Evolutionary conservation across 2,888 invertebrate genomes (phyloP).

Genomic region (Neoitamus cyanurus): DNA sequence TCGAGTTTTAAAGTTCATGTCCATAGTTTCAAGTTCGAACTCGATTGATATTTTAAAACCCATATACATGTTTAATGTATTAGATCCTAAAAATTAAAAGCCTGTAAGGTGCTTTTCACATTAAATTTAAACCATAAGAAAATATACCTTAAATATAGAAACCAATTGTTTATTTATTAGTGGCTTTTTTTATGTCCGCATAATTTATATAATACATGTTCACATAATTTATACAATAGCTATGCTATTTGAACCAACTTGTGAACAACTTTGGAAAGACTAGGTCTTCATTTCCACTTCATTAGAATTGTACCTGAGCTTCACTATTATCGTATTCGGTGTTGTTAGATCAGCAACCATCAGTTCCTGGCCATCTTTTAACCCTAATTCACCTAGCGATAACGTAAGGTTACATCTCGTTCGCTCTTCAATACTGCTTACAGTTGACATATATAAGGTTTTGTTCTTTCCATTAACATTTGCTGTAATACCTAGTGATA

Average conservation of each 20-base stretch:
- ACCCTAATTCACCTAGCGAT: slow-evolving; percentile 84
- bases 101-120: too few relatives aligned
- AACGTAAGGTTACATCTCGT: slow-evolving; percentile 90
- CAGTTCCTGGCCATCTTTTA: slow-evolving; percentile 86
- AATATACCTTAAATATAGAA: background rate
- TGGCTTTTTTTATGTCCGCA: background rate
- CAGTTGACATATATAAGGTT: slow-evolving; percentile 93
- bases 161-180: background rate
- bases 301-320: slow-evolving; percentile 75
- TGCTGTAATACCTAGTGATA: slow-evolving; percentile 76
- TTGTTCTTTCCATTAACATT: slow-evolving; percentile 84
- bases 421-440: slow-evolving; percentile 90
- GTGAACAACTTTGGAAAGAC: background rate
- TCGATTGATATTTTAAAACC: too few relatives aligned
- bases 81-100: too few relatives aligned
- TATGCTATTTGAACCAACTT: background rate
- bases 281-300: slow-evolving; percentile 67
- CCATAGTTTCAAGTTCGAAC: too few relatives aligned
- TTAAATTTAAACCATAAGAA: too few relatives aligned
- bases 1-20: too few relatives aligned
- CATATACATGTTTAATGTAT: too few relatives aligned
- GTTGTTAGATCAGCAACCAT: slow-evolving; percentile 93
- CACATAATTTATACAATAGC: background rate
- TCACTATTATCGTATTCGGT: slow-evolving; percentile 82
- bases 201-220: background rate